These are phyloP conservation scores for Rhodinocichla rosea DNA, from an alignment of 2,113 vertebrate species.

Conservation along the genomic window DNA sequence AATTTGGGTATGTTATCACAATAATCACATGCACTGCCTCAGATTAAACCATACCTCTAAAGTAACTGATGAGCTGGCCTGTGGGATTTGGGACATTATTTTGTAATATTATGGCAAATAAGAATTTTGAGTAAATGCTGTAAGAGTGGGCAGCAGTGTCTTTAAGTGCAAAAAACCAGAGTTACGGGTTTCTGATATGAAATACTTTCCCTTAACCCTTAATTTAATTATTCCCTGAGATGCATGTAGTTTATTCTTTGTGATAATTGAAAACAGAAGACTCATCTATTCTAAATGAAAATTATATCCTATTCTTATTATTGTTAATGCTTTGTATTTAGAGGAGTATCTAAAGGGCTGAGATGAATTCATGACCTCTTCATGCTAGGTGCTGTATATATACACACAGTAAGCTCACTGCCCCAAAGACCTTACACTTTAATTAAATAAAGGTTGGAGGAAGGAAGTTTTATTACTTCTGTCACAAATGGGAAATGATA, in stretches of 20 bases:
- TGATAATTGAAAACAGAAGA: not conserved
- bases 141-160: not conserved
- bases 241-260: not conserved
- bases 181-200: not conserved
- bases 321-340: constrained; percentile 17
- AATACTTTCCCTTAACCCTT: not conserved
- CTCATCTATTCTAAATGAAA: constrained; percentile 27
- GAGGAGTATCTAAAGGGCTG: constrained; percentile 3
- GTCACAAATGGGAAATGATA: constrained; percentile 61
- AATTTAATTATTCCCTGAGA: constrained; percentile 11
- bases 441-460: constrained; percentile 56
- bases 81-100: not conserved
- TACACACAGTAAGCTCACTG: not conserved
- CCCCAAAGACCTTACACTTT: constrained; percentile 41
- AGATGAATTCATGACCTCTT: constrained; percentile 7
- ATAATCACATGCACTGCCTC: not conserved
- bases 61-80: not conserved
- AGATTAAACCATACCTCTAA: not conserved
- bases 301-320: constrained; percentile 12
- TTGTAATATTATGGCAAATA: not conserved
- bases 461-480: constrained; percentile 62
- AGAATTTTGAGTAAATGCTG: not conserved
- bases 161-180: not conserved
- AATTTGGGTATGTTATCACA: not conserved
- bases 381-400: not conserved